These are phyloP conservation scores for Halichoerus grypus DNA, from an alignment of 2,113 vertebrate species.

Conservation along the genomic window DNA sequence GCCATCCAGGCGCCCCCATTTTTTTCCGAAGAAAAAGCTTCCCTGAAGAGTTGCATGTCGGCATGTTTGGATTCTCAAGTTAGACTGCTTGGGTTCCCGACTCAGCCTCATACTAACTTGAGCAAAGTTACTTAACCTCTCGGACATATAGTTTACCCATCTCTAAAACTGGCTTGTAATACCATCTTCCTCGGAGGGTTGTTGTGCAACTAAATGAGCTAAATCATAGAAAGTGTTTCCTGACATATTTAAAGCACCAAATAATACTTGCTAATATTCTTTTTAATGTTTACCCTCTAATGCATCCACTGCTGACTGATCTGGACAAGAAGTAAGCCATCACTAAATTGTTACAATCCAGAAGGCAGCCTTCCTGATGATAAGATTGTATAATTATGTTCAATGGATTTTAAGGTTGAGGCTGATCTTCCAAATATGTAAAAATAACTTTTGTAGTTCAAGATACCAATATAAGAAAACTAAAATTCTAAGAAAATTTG, in stretches of 20 bases:
- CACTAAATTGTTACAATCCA: neutral
- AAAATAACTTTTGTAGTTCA: neutral
- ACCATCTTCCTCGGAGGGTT: neutral
- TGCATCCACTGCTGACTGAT: neutral
- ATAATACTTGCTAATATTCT: neutral
- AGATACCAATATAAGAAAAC: neutral
- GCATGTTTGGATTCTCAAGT: neutral
- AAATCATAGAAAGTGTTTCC: neutral
- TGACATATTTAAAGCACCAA: neutral
- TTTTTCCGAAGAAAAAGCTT: neutral
- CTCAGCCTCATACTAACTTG: neutral
- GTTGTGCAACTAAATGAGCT: neutral
- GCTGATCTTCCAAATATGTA: neutral
- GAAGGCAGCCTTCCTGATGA: neutral
- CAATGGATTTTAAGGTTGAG: conserved; percentile 6
- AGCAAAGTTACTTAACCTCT: neutral
- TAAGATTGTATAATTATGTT: neutral
- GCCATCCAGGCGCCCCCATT: too few relatives aligned
- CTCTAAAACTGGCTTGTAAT: neutral
- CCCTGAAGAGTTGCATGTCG: neutral
- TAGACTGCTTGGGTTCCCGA: neutral
- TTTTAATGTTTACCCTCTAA: neutral
- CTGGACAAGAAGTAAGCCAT: neutral
- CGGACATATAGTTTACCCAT: neutral
- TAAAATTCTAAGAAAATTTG: conserved; percentile 19